These are phyloP conservation scores for Python bivittatus DNA, from an alignment of 2,113 vertebrate genomes.

Conservation along the genomic window DNA sequence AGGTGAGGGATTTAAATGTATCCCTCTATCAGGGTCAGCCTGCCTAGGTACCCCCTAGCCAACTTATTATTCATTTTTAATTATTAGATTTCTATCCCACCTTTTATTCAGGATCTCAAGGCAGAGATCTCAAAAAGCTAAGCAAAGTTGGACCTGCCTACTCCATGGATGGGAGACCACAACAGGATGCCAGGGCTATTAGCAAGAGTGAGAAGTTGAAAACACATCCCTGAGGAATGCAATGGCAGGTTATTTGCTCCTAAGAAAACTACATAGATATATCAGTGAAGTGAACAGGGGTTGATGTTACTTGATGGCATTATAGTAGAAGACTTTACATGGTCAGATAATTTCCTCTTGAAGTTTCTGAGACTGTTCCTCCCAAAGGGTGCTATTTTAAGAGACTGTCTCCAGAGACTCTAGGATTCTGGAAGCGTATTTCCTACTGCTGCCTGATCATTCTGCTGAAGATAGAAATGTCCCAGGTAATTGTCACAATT, in stretches of 20 bases:
- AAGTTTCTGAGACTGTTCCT: neutral
- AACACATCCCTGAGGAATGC: neutral
- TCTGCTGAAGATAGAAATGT: neutral
- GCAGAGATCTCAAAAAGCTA: neutral
- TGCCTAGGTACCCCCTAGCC: neutral
- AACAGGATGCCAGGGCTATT: neutral
- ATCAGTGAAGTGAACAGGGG: neutral
- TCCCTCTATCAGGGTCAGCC: neutral
- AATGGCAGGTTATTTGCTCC: neutral
- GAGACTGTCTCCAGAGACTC: neutral
- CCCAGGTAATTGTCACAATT: neutral
- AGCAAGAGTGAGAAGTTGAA: neutral
- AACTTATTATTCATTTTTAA: neutral
- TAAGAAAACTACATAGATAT: neutral
- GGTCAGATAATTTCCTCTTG: neutral
- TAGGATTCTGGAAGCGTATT: neutral
- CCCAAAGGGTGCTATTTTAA: neutral
- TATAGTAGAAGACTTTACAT: neutral
- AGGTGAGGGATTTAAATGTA: neutral
- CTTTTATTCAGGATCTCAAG: neutral
- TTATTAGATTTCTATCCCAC: neutral
- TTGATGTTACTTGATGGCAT: neutral
- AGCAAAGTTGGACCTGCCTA: neutral
- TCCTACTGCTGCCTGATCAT: neutral
- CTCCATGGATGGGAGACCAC: neutral